Base-by-base conservation (phyloP, 2,797 vertebrate species). In the Parotocinclus haroldoi region DNA sequence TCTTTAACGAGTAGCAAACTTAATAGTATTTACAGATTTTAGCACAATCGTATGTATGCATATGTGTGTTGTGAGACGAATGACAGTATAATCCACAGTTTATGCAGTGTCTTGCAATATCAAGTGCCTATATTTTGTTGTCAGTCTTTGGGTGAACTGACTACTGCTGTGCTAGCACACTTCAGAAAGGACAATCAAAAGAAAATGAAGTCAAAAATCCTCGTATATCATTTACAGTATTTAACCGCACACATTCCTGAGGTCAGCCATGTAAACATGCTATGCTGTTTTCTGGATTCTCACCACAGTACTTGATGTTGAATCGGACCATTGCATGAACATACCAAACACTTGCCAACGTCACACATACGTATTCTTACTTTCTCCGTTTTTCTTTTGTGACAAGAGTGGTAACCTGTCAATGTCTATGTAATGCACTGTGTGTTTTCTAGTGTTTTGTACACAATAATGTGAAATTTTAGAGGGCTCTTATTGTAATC, bases 101-200 rank as follows among this genome's bases (percentile, higher is more conserved):
- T 52, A 50, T 56, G 13, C 56, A 68, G 65, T 37, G 36, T 67
- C 58, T 75, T 72, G 74, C 69, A 72, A 56, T 71, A 76, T 61
- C 56, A 78, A 78, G 76, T 78, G 76, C 76, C 76, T 78, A 53
- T n/a, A 57, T 67, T 42, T 63, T 49, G 57, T 40, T 14, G 55
- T 16, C 40, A 69, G 64, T 62, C 37, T 53, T 56, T 74, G 54
- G 62, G 52, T 70, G 58, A 36, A 18, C 53, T 55, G 6, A 36
- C 12, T 37, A 50, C n/a, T n/a, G n/a, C n/a, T n/a, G n/a, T n/a
- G n/a, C n/a, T n/a, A n/a, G n/a, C n/a, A n/a, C n/a, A n/a, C n/a
- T n/a, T n/a, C 58, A 66, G 17, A 61, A 55, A 64, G 69, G 73
- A 76, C 76, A 78, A 69, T 78, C 73, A 63, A 68, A n/a, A n/a